Conservation (phyloP, 2,888 invertebrate species). For the Pyrocoelia pectoralis region DNA sequence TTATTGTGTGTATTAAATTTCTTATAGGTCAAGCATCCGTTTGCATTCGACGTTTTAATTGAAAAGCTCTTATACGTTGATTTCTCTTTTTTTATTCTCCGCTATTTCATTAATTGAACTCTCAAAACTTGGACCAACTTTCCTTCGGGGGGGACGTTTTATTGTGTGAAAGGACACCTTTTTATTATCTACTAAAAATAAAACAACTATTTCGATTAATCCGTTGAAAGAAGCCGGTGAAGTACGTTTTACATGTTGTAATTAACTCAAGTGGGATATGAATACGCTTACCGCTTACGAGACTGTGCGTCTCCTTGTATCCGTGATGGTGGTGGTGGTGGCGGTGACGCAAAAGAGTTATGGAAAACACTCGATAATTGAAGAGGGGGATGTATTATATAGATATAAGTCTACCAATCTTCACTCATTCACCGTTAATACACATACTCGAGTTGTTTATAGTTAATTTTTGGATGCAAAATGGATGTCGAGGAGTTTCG, state of each 20-base stretch:
- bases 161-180: too few species aligned
- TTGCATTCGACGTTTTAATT: constrained; percentile 11
- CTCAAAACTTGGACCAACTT: constrained; percentile 4
- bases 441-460: background rate
- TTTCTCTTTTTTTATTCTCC: background rate
- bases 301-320: constrained; percentile 11
- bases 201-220: background rate
- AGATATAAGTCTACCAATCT: constrained; percentile 19
- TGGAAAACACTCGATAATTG: constrained; percentile 17
- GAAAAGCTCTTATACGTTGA: background rate
- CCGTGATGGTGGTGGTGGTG: constrained; percentile 14
- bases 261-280: constrained; percentile 12
- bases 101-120: background rate
- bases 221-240: constrained; percentile 9
- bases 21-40: constrained; percentile 1
- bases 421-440: constrained; percentile 5
- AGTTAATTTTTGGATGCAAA: background rate
- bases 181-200: background rate
- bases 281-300: constrained; percentile 5
- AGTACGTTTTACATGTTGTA: constrained; percentile 17
- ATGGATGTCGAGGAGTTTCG: constrained; percentile 91
- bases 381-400: constrained; percentile 22
- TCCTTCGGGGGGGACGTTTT: background rate
- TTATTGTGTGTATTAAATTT: background rate
- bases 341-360: constrained; percentile 19